Evolutionary conservation across 2,888 invertebrate genomes (phyloP).

Genomic region (Didymodactylos carnosus): DNA sequence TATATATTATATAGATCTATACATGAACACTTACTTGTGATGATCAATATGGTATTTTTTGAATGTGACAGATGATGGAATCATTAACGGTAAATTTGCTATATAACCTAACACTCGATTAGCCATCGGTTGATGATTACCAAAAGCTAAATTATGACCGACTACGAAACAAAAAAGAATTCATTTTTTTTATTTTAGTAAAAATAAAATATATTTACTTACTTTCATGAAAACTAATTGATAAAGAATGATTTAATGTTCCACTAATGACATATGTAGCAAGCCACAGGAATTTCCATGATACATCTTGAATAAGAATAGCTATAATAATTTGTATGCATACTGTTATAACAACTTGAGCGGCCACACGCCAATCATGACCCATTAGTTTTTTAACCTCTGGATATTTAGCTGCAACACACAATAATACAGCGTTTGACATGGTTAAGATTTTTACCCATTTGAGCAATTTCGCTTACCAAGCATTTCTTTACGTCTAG

Average conservation of each 20-base stretch:
- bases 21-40: slow-evolving; percentile 52
- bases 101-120: slow-evolving; percentile 78
- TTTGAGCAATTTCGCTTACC: no score
- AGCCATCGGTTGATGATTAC: slow-evolving; percentile 63
- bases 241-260: slow-evolving; percentile 76
- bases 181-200: neutral
- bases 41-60: slow-evolving; percentile 85
- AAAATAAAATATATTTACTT: neutral
- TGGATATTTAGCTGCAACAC: slow-evolving; percentile 91
- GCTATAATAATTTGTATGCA: slow-evolving; percentile 55
- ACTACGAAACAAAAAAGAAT: slow-evolving; percentile 74
- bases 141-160: slow-evolving; percentile 85
- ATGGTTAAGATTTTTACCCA: neutral
- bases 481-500: slow-evolving; percentile 8
- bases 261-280: slow-evolving; percentile 84
- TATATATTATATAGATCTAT: slow-evolving; percentile 23
- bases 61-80: slow-evolving; percentile 86
- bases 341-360: slow-evolving; percentile 69
- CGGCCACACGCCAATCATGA: slow-evolving; percentile 75
- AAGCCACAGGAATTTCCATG: slow-evolving; percentile 57
- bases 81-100: slow-evolving; percentile 79
- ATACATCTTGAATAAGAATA: slow-evolving; percentile 52
- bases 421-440: slow-evolving; percentile 31
- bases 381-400: slow-evolving; percentile 71
- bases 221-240: slow-evolving; percentile 67